These are phyloP conservation scores for Rhinopomastus cyanomelas DNA, from an alignment of 2,113 vertebrate species.

Conservation along the genomic window DNA sequence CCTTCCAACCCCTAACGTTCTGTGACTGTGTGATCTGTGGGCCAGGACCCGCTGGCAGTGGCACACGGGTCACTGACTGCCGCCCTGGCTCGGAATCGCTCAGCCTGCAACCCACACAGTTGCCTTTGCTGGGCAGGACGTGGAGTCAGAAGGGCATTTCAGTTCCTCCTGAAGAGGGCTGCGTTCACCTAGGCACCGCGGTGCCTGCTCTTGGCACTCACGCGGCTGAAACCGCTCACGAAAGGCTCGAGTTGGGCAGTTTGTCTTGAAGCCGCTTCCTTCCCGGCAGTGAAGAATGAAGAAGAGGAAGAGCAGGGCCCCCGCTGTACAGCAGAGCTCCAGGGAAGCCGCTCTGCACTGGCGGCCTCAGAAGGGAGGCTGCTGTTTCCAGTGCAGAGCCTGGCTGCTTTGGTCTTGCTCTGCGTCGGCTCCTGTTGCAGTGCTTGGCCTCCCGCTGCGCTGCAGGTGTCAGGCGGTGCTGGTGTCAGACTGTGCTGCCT, in stretches of 20 bases:
- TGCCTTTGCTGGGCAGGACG: background rate
- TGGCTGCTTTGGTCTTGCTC: background rate
- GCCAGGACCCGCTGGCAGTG: background rate
- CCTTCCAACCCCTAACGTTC: too few species aligned
- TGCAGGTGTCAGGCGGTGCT: background rate
- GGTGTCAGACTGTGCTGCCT: background rate
- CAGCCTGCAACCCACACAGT: background rate
- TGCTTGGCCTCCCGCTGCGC: background rate
- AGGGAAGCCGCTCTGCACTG: background rate
- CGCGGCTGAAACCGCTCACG: background rate
- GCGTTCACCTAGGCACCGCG: background rate
- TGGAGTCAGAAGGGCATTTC: background rate
- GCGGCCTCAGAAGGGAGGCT: background rate
- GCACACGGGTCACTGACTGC: background rate
- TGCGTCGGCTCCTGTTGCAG: background rate
- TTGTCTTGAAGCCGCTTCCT: background rate
- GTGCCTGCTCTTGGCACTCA: background rate
- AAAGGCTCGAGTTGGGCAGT: background rate
- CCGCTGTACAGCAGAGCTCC: background rate
- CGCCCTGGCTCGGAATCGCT: background rate
- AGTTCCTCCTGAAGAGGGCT: background rate
- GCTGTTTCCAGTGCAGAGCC: background rate
- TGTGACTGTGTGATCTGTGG: too few species aligned
- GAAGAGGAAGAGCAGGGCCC: background rate
- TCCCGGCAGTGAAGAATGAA: background rate